Evolutionary conservation across 2,888 invertebrate species (phyloP), one percentile per base, ranked within the genome.

Genomic region (Agriopis marginaria): DNA sequence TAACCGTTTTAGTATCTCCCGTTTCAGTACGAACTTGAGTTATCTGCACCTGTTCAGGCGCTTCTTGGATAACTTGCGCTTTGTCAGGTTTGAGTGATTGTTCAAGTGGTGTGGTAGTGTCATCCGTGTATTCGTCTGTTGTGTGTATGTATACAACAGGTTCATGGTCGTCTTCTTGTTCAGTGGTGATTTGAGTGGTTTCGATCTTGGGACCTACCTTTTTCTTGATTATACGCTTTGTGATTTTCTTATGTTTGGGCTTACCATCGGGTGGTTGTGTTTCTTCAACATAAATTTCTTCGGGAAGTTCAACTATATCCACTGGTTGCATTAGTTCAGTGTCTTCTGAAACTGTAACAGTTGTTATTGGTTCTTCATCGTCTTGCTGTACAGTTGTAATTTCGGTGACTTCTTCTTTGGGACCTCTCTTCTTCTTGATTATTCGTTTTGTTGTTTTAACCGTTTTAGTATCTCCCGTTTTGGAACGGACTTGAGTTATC

Each of bases 291-390:
- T 64, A 70, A 65, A 72, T 23, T 11, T 23, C 51, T 51, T 51
- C 23, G 0, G 51, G 51, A 3, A 73, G 55, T 14, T 72, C 70
- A 7, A 70, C 53, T 0, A 67, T 65, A 65, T 74, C 73, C 3
- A n/a, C 47, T 12, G 5, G 65, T 47, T 0, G 70, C 2, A 69
- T 45, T 0, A 71, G 66, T 5, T 69, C 56, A 8, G 3, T 7
- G 11, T 81, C 78, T 45, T 88, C 80, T 69, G 92, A 84, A 0
- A 89, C 77, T 62, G 88, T 83, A 78, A 92, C 82, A 75, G 79
- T 88, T 0, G 81, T 81, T 0, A 82, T 63, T 0, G 81, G 81
- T 40, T 77, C 75, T 10, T 51, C 77, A 56, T 77, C 73, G 40
- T 76, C 76, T 39, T 66, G 55, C 53, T 74, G 67, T 7, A 70